Evolutionary conservation across 2,113 vertebrate genomes (phyloP).

Genomic region (Tyto alba): DNA sequence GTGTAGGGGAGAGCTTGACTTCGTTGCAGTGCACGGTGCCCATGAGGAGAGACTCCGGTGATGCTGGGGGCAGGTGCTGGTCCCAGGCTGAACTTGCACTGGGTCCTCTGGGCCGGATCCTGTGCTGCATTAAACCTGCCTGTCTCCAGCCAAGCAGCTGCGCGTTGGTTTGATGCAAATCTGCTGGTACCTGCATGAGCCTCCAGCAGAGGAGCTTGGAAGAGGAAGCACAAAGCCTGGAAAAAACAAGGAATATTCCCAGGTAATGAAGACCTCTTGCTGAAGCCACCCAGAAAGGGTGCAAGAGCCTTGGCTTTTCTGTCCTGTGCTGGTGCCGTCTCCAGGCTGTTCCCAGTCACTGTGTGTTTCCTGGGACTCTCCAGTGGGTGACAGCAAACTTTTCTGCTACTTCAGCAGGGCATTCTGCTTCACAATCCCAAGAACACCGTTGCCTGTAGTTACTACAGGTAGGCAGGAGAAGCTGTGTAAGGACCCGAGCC

Average conservation of each 20-base stretch:
- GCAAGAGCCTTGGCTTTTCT: not conserved
- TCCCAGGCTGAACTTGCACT: not conserved
- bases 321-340: not conserved
- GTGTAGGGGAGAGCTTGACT: not conserved
- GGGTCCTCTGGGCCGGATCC: not conserved
- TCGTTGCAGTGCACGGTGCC: not conserved
- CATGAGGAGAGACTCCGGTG: not conserved
- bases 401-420: not conserved
- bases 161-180: not conserved
- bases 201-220: not conserved
- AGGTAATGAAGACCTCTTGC: not conserved
- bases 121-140: not conserved
- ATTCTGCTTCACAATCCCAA: not conserved
- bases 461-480: not conserved
- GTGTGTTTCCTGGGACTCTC: not conserved
- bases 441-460: not conserved
- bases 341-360: not conserved
- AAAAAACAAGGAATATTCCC: not conserved
- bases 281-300: not conserved
- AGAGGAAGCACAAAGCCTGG: not conserved
- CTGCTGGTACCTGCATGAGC: not conserved
- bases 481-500: not conserved
- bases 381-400: not conserved
- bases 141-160: not conserved
- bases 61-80: not conserved